A percentile compares a stretch with the other conserved stretches of the same genome.
Evolutionary conservation across 2,113 vertebrate genomes (phyloP).

Genomic region (Bubo scandiacus): DNA sequence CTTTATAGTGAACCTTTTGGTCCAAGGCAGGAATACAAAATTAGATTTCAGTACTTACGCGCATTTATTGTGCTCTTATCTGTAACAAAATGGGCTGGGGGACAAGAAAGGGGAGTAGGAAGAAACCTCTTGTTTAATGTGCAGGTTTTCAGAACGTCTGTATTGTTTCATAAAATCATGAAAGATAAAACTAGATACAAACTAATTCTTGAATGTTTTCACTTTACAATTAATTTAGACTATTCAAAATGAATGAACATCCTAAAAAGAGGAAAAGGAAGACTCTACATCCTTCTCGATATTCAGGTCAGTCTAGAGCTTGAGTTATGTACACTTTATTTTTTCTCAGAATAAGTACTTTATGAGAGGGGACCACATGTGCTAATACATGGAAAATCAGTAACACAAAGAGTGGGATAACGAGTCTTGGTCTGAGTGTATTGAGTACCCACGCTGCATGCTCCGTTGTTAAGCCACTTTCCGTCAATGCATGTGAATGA

Average conservation of each 20-base stretch:
- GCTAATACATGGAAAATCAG: neutral
- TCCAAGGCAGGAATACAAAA: neutral
- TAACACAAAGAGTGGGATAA: neutral
- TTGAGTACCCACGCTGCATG: fast-evolving
- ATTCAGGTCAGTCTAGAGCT: constrained; percentile 73
- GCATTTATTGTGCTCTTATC: neutral
- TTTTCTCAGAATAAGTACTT: neutral
- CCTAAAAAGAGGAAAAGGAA: constrained; percentile 85
- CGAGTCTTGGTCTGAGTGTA: neutral
- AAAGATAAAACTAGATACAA: neutral
- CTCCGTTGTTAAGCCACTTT: neutral
- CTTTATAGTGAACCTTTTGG: neutral
- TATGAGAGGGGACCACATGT: neutral
- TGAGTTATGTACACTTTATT: neutral
- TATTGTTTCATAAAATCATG: neutral
- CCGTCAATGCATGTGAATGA: fast-evolving
- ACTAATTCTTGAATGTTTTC: neutral
- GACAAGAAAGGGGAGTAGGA: neutral
- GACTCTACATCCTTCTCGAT: constrained; percentile 81
- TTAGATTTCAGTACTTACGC: neutral
- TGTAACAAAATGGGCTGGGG: neutral
- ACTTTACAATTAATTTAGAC: constrained; percentile 10
- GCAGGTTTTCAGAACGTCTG: neutral
- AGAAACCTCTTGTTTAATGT: neutral
- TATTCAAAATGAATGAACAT: constrained; percentile 81